These are phyloP conservation scores for Phyto melanocephala DNA, from an alignment of 2,888 invertebrate genomes.

Conservation along the genomic window DNA sequence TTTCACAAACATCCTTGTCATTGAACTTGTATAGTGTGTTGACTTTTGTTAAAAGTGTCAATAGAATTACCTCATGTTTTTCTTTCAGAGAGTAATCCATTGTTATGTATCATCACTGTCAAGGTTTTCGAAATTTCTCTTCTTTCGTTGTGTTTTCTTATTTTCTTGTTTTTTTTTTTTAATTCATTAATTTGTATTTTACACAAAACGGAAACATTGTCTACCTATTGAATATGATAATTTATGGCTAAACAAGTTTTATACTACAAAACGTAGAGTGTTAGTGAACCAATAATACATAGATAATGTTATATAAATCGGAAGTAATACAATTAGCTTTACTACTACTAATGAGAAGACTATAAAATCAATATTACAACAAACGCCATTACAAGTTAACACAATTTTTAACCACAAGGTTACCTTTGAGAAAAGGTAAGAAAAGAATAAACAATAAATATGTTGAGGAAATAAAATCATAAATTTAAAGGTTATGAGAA, in stretches of 20 bases:
- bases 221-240: constrained; percentile 34
- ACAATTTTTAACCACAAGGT: too few relatives aligned
- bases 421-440: neutral
- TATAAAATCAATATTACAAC: too few relatives aligned
- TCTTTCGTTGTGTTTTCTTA: neutral
- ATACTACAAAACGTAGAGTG: neutral
- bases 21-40: constrained; percentile 26
- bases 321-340: constrained; percentile 35
- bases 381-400: too few relatives aligned
- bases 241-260: neutral
- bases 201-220: constrained; percentile 50
- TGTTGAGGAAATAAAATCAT: too few relatives aligned
- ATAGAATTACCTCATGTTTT: too few relatives aligned
- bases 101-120: neutral
- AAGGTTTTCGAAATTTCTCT: neutral
- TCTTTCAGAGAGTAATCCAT: neutral
- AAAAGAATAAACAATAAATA: neutral
- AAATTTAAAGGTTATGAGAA: too few relatives aligned
- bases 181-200: constrained; percentile 11
- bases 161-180: neutral
- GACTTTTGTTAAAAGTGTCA: too few relatives aligned
- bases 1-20: constrained; percentile 25
- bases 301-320: constrained; percentile 36
- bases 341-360: too few relatives aligned
- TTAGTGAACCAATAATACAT: neutral